Conservation (phyloP, 2,797 vertebrate genomes). For the Allobates femoralis region DNA sequence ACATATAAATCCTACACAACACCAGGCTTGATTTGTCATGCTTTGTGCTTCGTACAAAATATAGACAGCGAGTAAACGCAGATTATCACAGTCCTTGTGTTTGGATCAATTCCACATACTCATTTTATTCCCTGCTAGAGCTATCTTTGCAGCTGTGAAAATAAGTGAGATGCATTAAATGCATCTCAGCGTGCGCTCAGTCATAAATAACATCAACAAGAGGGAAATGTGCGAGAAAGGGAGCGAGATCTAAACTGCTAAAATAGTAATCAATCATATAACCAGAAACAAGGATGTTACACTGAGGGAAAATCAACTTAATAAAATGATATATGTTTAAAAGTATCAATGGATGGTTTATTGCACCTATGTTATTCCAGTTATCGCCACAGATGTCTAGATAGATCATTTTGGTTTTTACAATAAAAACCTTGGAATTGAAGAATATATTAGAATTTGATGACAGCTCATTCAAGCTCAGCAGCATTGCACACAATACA, state of each 20-base stretch:
- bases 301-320: neutral
- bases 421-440: neutral
- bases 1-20: conserved; percentile 34
- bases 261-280: conserved; percentile 33
- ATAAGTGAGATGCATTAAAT: conserved; percentile 52
- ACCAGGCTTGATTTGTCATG: conserved; percentile 22
- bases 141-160: conserved; percentile 49
- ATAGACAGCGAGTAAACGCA: conserved; percentile 16
- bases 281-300: conserved; percentile 27
- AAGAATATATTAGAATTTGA: neutral
- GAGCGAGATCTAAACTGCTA: conserved; percentile 21
- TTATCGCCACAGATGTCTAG: neutral
- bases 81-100: conserved; percentile 38
- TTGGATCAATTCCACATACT: conserved; percentile 39
- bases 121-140: conserved; percentile 34
- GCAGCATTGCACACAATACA: neutral
- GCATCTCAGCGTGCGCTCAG: conserved; percentile 34
- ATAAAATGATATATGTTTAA: neutral
- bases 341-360: neutral
- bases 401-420: neutral
- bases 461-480: neutral
- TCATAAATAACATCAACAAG: conserved; percentile 32
- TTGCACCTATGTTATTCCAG: neutral
- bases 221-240: conserved; percentile 21
- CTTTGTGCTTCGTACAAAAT: conserved; percentile 35